Percentiles rank a stretch among this genome's conserved stretches.
phyloP scores from a whole-genome alignment of 2,888 invertebrate species.

The Hylaea fasciaria region DNA sequence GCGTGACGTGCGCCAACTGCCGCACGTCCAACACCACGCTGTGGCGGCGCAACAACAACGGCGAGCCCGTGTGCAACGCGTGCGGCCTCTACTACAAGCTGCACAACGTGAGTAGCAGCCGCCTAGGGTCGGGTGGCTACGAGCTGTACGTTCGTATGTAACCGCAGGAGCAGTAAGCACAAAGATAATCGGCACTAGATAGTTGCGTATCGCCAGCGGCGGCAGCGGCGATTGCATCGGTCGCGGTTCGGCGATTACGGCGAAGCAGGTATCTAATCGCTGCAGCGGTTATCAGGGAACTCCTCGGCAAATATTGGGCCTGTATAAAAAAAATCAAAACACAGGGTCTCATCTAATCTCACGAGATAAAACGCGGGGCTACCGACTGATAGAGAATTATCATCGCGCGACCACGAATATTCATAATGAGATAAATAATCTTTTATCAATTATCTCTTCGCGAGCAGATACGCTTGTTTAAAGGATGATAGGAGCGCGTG shows the following conservation, averaged over 20 bases:
- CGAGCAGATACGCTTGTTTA: conserved; percentile 81
- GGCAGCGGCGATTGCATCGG: conserved; percentile 22
- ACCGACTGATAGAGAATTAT: conserved; percentile 84
- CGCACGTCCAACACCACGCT: conserved; percentile 96
- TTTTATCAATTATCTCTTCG: conserved; percentile 84
- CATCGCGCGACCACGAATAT: conserved; percentile 79
- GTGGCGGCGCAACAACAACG: conserved; percentile 97
- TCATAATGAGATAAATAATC: conserved; percentile 85
- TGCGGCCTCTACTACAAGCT: conserved; percentile 98
- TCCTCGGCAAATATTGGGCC: conserved; percentile 83
- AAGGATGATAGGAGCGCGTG: conserved; percentile 79
- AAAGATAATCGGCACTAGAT: conserved; percentile 1
- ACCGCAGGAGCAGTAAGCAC: neutral
- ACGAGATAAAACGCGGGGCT: conserved; percentile 83
- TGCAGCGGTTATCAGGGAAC: conserved; percentile 81
- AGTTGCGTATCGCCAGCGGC: conserved; percentile 6
- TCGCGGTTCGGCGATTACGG: conserved; percentile 22
- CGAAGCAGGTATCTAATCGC: conserved; percentile 75
- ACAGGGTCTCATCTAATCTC: conserved; percentile 84
- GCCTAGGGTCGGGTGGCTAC: neutral
- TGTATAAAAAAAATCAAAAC: conserved; percentile 83
- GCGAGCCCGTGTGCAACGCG: conserved; percentile 99
- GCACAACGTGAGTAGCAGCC: conserved; percentile 86
- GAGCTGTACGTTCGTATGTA: neutral
- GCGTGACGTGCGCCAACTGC: conserved; percentile 98